Conservation (phyloP, 2,797 vertebrate genomes). For the Okamejei kenojei region DNA sequence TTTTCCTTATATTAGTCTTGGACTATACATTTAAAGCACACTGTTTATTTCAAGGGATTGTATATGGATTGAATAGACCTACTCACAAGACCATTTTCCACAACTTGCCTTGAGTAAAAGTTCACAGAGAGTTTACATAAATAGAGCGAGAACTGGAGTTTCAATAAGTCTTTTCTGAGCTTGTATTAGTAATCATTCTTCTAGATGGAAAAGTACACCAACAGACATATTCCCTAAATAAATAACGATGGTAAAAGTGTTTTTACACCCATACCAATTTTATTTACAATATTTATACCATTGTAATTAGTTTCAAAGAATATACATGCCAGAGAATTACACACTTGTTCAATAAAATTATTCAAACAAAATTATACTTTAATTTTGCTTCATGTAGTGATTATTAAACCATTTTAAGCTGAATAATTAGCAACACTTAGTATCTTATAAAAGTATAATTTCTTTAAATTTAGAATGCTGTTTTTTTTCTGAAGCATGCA, state of each 20-base stretch:
- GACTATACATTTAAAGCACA: neutral
- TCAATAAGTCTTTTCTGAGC: neutral
- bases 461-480: neutral
- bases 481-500: neutral
- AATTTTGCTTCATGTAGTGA: neutral
- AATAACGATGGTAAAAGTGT: neutral
- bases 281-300: neutral
- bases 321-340: neutral
- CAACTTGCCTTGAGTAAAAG: conserved; percentile 4
- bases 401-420: neutral
- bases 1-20: neutral
- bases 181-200: neutral
- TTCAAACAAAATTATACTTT: neutral
- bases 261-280: neutral
- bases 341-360: neutral
- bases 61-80: neutral
- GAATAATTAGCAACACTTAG: neutral
- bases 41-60: neutral
- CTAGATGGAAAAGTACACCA: neutral
- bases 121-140: neutral
- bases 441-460: neutral
- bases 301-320: neutral
- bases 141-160: neutral
- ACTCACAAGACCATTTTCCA: neutral
- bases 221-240: neutral